Evolutionary conservation across 1,140 invertebrate genomes (phyloP), one percentile per base, ranked within the genome.

Genomic region (Drosophila ironensis): DNA sequence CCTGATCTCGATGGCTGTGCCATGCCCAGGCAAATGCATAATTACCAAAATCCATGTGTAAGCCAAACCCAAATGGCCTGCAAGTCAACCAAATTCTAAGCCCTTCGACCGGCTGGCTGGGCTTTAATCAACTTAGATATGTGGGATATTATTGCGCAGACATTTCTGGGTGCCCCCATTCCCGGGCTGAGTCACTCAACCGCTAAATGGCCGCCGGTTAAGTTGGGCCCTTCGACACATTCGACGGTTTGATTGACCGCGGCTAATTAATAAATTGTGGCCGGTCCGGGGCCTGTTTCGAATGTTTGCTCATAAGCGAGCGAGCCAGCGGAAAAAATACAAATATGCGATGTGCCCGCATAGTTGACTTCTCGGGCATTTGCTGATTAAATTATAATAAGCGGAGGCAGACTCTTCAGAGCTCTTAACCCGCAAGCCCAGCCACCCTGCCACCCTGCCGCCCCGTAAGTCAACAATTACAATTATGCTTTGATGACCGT

Each of bases 401-500:
- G 57, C 42, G 59, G 19, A 48, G 56, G 40, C 60, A 63, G 44
- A n/a, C 60, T 61, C 59, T 40, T 28, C 41, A 16, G 30, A 38
- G 56, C 59, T 40, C 60, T 64, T 38, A 48, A 47, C 41, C 57
- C 28, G 27, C 40, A 25, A 9, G 47, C 9, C 2, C 5, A 22
- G 11, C 11, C 35, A n/a, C n/a, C n/a, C n/a, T n/a, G n/a, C n/a
- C n/a, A n/a, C n/a, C n/a, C 19, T 6, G 1, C 40, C 41, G 7
- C 44, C 56, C 41, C 27, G 46, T 72, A 84, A 84, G 78, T 69
- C 72, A 69, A 46, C 72, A 74, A 78, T 77, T 84, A 72, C 73
- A 82, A 73, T 78, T 84, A 77, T 78, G 78, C 61, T 82, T 51
- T 69, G 60, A 73, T 77, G 78, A 82, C 72, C 78, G 69, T 72